Evolutionary conservation across 2,113 vertebrate species (phyloP).

Genomic region (Clarias macrocephalus): DNA sequence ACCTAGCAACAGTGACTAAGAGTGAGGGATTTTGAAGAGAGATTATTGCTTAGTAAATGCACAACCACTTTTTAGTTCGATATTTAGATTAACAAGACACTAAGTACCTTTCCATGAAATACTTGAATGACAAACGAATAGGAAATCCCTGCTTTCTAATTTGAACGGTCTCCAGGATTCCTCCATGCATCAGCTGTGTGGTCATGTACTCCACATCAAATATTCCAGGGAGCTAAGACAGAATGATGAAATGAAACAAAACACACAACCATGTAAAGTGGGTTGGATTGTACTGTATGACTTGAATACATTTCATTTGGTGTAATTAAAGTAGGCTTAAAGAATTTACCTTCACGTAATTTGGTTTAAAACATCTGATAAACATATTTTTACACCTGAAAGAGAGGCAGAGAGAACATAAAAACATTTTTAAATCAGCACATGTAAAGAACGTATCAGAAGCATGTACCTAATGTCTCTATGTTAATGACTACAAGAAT

Average conservation of each 20-base stretch:
- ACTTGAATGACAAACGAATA: conserved; percentile 73
- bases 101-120: conserved; percentile 80
- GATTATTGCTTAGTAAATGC: not conserved
- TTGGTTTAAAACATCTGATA: conserved; percentile 85
- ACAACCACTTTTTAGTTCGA: not conserved
- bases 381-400: conserved; percentile 80
- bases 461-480: not conserved
- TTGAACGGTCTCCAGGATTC: conserved; percentile 80
- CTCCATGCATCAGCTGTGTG: conserved; percentile 81
- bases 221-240: conserved; percentile 75
- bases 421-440: not conserved
- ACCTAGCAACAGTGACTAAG: conserved; percentile 67
- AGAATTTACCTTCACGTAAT: conserved; percentile 79
- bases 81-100: not conserved
- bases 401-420: conserved; percentile 32
- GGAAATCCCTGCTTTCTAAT: conserved; percentile 82
- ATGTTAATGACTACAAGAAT: not conserved
- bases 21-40: not conserved
- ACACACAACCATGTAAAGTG: not conserved
- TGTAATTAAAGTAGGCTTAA: not conserved
- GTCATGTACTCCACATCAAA: conserved; percentile 86
- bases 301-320: not conserved
- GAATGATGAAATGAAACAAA: conserved; percentile 23
- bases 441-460: not conserved
- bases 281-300: not conserved